A percentile compares a stretch with the other conserved stretches of the same genome.
These are phyloP conservation scores for Metallyticus violacea DNA, from an alignment of 2,888 invertebrate genomes.

Conservation along the genomic window DNA sequence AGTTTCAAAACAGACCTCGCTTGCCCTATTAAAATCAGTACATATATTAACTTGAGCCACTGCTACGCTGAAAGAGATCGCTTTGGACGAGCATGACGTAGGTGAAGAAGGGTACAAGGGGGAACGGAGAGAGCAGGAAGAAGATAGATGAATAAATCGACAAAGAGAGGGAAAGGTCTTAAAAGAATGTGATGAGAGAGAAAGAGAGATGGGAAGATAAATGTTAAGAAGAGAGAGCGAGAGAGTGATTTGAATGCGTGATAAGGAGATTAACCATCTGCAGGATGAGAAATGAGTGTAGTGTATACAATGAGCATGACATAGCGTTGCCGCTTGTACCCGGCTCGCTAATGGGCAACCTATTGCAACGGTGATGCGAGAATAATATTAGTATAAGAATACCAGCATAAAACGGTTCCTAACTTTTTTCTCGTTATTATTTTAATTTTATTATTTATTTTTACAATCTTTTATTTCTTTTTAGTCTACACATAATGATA, in stretches of 20 bases:
- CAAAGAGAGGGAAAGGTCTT: background rate
- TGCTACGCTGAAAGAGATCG: background rate
- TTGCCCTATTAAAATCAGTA: background rate
- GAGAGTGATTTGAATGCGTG: constrained; percentile 32
- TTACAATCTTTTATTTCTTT: background rate
- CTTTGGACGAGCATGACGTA: background rate
- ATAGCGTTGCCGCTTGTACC: background rate
- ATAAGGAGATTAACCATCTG: constrained; percentile 33
- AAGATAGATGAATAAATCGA: constrained; percentile 5
- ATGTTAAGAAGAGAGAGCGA: constrained; percentile 26
- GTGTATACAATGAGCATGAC: constrained; percentile 13
- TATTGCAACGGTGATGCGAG: constrained; percentile 28
- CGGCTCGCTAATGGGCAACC: constrained; percentile 26
- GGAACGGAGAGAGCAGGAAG: background rate
- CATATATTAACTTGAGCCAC: background rate
- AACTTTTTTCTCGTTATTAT: constrained; percentile 7
- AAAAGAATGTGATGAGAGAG: constrained; percentile 30
- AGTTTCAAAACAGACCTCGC: background rate
- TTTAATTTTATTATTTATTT: constrained; percentile 21
- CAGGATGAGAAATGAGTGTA: constrained; percentile 12
- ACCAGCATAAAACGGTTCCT: constrained; percentile 11
- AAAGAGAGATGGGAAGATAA: constrained; percentile 21
- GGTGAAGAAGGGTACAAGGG: background rate
- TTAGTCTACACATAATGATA: background rate
- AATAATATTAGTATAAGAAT: constrained; percentile 22